Base-by-base conservation (phyloP, 2,113 vertebrate species). In the Ondatra zibethicus region DNA sequence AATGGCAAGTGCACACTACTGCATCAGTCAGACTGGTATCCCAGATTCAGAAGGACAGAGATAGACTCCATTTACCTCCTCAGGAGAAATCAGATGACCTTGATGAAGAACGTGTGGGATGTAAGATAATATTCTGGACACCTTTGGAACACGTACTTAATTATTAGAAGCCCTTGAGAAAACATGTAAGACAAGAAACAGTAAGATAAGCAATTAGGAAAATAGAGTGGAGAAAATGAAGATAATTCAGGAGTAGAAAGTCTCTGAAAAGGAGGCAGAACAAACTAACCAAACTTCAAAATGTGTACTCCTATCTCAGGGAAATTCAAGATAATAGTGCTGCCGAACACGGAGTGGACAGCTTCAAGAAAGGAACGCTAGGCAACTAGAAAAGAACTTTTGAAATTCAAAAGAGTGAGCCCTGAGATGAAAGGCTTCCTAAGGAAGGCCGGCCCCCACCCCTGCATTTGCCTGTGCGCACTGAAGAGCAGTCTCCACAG, bases 371-470 rank as follows among this genome's bases (percentile, higher is more conserved):
- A 91, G 72, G 8, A 72, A 72, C 27, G 36, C 84, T 92, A 65
- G 58, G 76, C 94, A 96, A 93, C 68, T 23, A 75, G 68, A 29
- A 93, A 94, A 66, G 66, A 88, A 95, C 14, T 91, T 93, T 76
- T 89, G 78, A 89, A 95, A 94, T 82, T 89, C 77, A 94, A 66
- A 66, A 81, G 47, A 82, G 21, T 4, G 3, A 82, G 45, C 31
- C 52, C 68, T 84, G 58, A 93, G 89, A 94, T 97, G 78, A 95
- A 73, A 81, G 55, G 36, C 52, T 72, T 72, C 58, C 39, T 58
- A 85, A 91, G 55, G 45, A 68, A 84, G 5, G n/a, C 21, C 78
- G 55, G 11, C 7, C 36, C 50, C 52, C 47, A 10, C n/a, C 81
- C 9, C 61, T 82, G 11, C 58, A 8, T 82, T 95, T 91, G 39